Evolutionary conservation across 1,140 invertebrate species (phyloP).

Genomic region (Drosophila kohkoa): DNA sequence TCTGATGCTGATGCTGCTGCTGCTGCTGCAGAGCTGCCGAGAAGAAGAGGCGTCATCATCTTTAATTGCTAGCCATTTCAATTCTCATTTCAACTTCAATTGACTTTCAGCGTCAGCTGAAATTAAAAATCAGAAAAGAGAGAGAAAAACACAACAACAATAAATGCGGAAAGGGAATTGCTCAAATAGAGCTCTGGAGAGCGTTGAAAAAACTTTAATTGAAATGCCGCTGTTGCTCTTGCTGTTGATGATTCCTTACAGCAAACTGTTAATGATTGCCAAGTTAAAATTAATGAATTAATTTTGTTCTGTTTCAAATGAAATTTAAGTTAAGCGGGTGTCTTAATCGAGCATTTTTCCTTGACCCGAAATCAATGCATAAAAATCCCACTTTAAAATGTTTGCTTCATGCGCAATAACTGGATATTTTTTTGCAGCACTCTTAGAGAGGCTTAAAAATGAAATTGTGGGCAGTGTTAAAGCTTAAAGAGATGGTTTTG

Average conservation of each 20-base stretch:
- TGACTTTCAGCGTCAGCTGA: conserved; percentile 64
- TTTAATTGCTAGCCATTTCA: conserved; percentile 82
- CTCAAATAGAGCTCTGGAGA: conserved; percentile 24
- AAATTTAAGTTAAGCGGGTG: too few relatives aligned
- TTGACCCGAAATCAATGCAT: too few relatives aligned
- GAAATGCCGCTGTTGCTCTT: conserved; percentile 2
- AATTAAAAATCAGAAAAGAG: conserved; percentile 33
- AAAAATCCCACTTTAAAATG: background rate
- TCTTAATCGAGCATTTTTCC: too few relatives aligned
- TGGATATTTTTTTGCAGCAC: background rate
- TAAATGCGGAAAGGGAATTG: conserved; percentile 17
- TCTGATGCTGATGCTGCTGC: conserved; percentile 7
- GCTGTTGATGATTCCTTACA: background rate
- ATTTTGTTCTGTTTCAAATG: too few relatives aligned
- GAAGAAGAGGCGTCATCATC: conserved; percentile 58
- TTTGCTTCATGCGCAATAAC: background rate
- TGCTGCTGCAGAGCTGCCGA: too few relatives aligned
- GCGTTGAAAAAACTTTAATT: conserved; percentile 16
- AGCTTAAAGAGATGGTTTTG: conserved; percentile 9
- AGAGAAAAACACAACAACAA: background rate
- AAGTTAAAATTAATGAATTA: background rate
- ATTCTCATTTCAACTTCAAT: conserved; percentile 78
- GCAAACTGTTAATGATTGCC: background rate
- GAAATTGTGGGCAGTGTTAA: conserved; percentile 6
- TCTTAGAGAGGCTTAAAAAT: background rate